These are phyloP conservation scores for Campoletis raptor DNA, from an alignment of 2,888 invertebrate genomes.

Conservation along the genomic window DNA sequence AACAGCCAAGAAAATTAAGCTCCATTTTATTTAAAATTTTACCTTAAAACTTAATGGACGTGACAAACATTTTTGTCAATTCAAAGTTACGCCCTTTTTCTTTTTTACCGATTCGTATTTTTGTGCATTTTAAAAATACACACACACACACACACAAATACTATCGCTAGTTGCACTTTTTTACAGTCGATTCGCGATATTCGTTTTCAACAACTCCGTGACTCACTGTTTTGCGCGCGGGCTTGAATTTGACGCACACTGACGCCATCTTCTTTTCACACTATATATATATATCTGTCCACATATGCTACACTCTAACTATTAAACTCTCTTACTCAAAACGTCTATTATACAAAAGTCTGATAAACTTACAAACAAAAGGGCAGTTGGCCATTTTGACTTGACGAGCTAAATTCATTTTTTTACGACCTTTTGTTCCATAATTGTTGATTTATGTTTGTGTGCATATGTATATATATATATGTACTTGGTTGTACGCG, in stretches of 20 bases:
- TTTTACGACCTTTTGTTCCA: constrained; percentile 29
- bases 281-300: too few relatives aligned
- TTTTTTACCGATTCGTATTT: neutral
- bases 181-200: constrained; percentile 23
- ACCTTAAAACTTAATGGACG: constrained; percentile 17
- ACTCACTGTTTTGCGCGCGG: constrained; percentile 43
- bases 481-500: constrained; percentile 8
- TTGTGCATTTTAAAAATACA: neutral
- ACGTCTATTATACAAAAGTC: neutral
- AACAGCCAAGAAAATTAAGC: constrained; percentile 53
- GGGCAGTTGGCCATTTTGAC: neutral
- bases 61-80: neutral
- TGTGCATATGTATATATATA: neutral
- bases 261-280: constrained; percentile 10
- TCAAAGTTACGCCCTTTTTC: neutral
- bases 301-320: neutral
- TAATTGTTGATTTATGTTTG: constrained; percentile 2
- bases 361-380: neutral
- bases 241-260: constrained; percentile 18
- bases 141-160: neutral
- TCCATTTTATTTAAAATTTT: neutral
- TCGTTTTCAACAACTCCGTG: constrained; percentile 32
- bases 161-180: neutral
- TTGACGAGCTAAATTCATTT: neutral
- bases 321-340: neutral